Percentiles rank a stretch among this genome's conserved stretches.
These are phyloP conservation scores for Euwallacea fornicatus DNA, from an alignment of 1,140 invertebrate species.

Conservation along the genomic window DNA sequence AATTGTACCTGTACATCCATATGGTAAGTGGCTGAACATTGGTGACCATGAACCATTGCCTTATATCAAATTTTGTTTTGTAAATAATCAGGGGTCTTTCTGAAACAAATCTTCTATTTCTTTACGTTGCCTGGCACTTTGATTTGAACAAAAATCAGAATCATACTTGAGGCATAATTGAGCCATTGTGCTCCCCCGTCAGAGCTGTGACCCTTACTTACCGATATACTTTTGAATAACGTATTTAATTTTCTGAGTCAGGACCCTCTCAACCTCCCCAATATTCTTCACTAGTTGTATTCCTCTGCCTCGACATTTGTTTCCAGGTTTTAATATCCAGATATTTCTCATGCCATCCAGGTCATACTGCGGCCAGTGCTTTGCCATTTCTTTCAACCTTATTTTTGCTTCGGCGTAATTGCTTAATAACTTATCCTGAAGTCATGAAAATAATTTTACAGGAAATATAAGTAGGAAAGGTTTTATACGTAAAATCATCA, in stretches of 20 bases:
- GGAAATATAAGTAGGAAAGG: no score
- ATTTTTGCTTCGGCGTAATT: slow-evolving; percentile 51
- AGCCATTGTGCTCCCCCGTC: not conserved
- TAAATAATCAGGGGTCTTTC: slow-evolving; percentile 84
- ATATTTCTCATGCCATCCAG: slow-evolving; percentile 84
- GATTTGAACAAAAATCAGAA: slow-evolving; percentile 7
- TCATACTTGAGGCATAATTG: not conserved
- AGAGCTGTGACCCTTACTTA: slow-evolving; percentile 50
- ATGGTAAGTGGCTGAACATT: slow-evolving; percentile 87
- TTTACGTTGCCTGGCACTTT: no score
- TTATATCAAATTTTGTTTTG: slow-evolving; percentile 91
- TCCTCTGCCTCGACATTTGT: slow-evolving; percentile 87
- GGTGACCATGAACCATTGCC: slow-evolving; percentile 91
- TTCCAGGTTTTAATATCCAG: slow-evolving; percentile 95
- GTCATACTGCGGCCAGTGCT: slow-evolving; percentile 78
- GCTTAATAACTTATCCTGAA: slow-evolving; percentile 34
- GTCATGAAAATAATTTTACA: no score
- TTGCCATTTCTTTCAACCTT: slow-evolving; percentile 58
- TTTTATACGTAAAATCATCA: no score
- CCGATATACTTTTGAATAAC: slow-evolving; percentile 96
- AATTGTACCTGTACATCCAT: slow-evolving; percentile 84
- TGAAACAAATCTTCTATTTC: slow-evolving; percentile 53
- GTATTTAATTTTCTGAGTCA: slow-evolving; percentile 66
- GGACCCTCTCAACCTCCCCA: slow-evolving; percentile 78
- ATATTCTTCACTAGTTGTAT: slow-evolving; percentile 85